These are phyloP conservation scores for Hystrix brachyura DNA, from an alignment of 2,113 vertebrate species.

Conservation along the genomic window DNA sequence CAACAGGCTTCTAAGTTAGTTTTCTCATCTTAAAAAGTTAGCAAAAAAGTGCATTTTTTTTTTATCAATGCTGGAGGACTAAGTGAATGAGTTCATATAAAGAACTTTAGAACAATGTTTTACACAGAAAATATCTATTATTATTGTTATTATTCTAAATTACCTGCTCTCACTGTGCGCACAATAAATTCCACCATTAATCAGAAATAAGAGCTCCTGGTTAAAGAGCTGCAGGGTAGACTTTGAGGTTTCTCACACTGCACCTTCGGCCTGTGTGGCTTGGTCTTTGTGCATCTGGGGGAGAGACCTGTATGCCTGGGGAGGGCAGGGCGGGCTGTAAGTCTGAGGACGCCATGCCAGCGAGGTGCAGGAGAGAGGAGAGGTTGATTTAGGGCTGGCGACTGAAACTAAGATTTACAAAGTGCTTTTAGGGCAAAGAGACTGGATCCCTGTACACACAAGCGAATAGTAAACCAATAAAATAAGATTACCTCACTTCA, in stretches of 20 bases:
- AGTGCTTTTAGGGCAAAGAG: background rate
- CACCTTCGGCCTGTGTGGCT: too few species aligned
- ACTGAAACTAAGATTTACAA: conserved; percentile 29
- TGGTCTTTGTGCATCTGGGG: background rate
- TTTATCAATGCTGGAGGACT: background rate
- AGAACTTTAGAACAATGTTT: background rate
- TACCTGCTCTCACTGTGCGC: background rate
- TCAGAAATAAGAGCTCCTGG: background rate
- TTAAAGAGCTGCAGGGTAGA: background rate
- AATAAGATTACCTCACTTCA: background rate
- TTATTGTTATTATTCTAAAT: background rate
- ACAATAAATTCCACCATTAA: background rate
- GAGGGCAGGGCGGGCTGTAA: background rate
- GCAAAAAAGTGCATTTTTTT: background rate
- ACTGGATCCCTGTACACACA: background rate
- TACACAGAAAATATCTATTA: background rate
- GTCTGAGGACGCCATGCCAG: background rate
- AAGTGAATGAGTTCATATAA: background rate
- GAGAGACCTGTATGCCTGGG: too few species aligned
- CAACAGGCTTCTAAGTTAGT: background rate
- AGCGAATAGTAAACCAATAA: conserved; percentile 10
- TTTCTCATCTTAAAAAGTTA: background rate
- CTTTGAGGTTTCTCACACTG: background rate
- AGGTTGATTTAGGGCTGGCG: background rate
- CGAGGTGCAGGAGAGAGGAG: background rate